Percentiles rank a stretch among this genome's conserved stretches.
These are phyloP conservation scores for Drosophila virilis DNA, from an alignment of 1,140 invertebrate species.

Conservation along the genomic window DNA sequence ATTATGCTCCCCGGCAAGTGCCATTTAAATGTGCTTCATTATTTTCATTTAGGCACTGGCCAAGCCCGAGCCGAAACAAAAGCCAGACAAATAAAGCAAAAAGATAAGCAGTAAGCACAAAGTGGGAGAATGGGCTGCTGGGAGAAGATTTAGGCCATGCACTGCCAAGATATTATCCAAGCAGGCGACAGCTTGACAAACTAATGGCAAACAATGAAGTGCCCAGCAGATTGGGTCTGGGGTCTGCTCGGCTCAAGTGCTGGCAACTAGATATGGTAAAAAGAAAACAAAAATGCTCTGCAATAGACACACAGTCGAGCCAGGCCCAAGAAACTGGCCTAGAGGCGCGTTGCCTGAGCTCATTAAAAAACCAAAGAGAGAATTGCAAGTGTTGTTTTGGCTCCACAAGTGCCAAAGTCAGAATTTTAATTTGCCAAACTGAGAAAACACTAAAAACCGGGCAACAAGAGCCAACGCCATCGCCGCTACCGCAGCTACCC, in stretches of 20 bases:
- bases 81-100: conserved; percentile 68
- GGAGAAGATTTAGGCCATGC: not conserved
- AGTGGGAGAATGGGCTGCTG: not conserved
- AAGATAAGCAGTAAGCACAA: conserved; percentile 60
- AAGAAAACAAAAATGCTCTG: not conserved
- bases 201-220: conserved; percentile 58
- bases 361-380: conserved; percentile 72
- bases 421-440: conserved; percentile 72
- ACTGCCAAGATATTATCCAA: conserved; percentile 12
- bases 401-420: conserved; percentile 77
- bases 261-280: conserved; percentile 14
- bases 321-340: conserved; percentile 15
- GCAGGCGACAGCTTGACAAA: conserved; percentile 73
- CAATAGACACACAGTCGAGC: not conserved
- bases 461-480: conserved; percentile 14
- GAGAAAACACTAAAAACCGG: conserved; percentile 22
- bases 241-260: conserved; percentile 26
- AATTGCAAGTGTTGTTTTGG: conserved; percentile 28
- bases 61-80: conserved; percentile 34
- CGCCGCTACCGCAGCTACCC: not conserved
- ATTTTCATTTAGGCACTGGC: conserved; percentile 44
- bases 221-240: conserved; percentile 29
- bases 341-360: conserved; percentile 60
- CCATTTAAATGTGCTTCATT: conserved; percentile 62
- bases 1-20: conserved; percentile 44